Base-by-base conservation (phyloP, 1,140 invertebrate genomes). In the Pogonus chalceus region DNA sequence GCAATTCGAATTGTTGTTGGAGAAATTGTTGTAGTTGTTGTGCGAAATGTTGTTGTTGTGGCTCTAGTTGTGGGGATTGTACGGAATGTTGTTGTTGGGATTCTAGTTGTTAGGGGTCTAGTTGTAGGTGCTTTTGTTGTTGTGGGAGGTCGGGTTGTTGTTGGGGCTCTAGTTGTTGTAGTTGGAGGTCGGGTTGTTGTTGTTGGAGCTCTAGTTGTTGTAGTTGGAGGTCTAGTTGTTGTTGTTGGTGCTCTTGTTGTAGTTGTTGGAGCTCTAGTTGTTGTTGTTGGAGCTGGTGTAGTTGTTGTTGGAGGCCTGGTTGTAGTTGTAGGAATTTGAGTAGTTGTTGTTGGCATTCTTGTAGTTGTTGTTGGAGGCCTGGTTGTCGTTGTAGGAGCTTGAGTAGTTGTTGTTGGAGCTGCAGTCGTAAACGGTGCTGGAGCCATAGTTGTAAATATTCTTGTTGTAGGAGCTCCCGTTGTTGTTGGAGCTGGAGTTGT, bases 241-340 rank as follows among this genome's bases (percentile, higher is more conserved):
- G 50, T 56, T 2, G 56, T 53, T 57, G 22, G 14, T 47, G 53
- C 14, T 23, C 35, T 22, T 21, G 23, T 49, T 31, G 52, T 48
- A 48, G 21, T 12, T 51, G 23, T 14, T 18, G 24, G 53, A 22
- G 2, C 3, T 16, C n/a, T 18, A 23, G 20, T 53, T 43, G 39
- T n/a, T 20, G 35, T 21, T 18, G 18, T 37, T 4, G 37, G 9
- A 12, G 47, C 9, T 47, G 60, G 59, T 12, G 49, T 51, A 46
- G 51, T 49, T 39, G 31, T 14, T 20, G 47, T 51, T 46, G 56
- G 48, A 20, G 52, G 47, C 20, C 23, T 20, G 16, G 35, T 35
- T 54, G 55, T 54, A 31, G 53, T 62, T 20, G 56, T 58, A 20
- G 54, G 59, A 47, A 59, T 54, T 53, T 53, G 57, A 35, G 65